Evolutionary conservation across 2,888 invertebrate species (phyloP).

Genomic region (Podotricha telesiphe): DNA sequence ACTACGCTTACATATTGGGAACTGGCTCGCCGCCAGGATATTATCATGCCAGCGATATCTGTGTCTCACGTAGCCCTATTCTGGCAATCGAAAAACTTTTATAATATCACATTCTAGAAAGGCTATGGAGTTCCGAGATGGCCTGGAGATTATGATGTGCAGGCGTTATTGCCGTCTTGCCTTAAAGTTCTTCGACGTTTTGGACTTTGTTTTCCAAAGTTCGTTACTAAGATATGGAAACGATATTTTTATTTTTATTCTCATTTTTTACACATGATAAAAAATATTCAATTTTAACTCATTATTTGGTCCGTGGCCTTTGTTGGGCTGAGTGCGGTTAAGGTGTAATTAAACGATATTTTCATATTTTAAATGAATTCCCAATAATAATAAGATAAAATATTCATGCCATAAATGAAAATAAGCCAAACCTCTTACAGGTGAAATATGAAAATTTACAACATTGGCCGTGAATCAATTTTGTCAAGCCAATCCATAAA

Average conservation of each 20-base stretch:
- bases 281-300: neutral
- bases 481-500: slow-evolving; percentile 21
- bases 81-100: slow-evolving; percentile 81
- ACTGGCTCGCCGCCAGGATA: slow-evolving; percentile 76
- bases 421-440: neutral
- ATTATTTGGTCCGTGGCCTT: neutral
- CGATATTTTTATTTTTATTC: no score
- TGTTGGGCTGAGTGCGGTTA: neutral
- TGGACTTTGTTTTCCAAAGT: slow-evolving; percentile 1
- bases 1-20: slow-evolving; percentile 64
- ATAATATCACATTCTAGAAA: slow-evolving; percentile 68
- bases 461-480: neutral
- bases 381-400: neutral
- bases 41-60: slow-evolving; percentile 60
- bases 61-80: slow-evolving; percentile 53
- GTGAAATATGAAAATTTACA: slow-evolving; percentile 1
- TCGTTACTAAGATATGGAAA: neutral
- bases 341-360: neutral
- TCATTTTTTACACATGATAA: neutral
- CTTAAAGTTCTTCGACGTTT: no score
- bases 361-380: neutral
- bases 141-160: slow-evolving; percentile 13
- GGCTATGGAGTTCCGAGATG: slow-evolving; percentile 35
- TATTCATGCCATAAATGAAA: neutral
- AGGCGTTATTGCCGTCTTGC: neutral